phyloP scores from a whole-genome alignment of 2,888 invertebrate species.

The Gastrophysa polygoni region DNA sequence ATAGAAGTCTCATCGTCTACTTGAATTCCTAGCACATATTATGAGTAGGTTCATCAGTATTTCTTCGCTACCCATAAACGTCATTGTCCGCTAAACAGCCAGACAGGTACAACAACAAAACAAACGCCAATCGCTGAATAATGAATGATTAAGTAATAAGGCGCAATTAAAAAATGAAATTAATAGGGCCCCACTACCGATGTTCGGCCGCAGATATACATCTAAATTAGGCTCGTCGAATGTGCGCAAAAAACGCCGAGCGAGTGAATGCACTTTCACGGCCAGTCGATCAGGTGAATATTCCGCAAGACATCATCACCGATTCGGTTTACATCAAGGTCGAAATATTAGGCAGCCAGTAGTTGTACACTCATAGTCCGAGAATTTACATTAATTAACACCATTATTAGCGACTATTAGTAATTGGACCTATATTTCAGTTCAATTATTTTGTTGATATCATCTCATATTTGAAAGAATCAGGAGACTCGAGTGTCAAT shows the following conservation, averaged over 20 bases:
- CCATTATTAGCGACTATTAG: no score
- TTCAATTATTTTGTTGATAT: no score
- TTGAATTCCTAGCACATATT: no score
- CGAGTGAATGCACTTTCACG: constrained; percentile 35
- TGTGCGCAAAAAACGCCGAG: constrained; percentile 20
- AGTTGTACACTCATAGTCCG: background rate
- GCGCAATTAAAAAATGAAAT: background rate
- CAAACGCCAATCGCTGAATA: no score
- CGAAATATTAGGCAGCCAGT: background rate
- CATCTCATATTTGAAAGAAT: no score
- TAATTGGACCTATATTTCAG: no score
- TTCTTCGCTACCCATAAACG: no score
- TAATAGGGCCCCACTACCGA: background rate
- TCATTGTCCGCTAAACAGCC: no score
- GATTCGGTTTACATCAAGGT: background rate
- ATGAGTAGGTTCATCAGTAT: no score
- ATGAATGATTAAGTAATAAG: background rate
- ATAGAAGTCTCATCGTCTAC: no score
- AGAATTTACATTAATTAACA: background rate
- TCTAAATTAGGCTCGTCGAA: constrained; percentile 31
- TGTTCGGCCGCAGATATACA: constrained; percentile 9
- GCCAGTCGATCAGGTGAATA: constrained; percentile 25
- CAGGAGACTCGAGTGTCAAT: no score
- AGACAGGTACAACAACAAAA: no score
- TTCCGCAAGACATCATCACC: constrained; percentile 19